These are phyloP conservation scores for Delphinus delphis DNA, from an alignment of 2,113 vertebrate species.

Conservation along the genomic window DNA sequence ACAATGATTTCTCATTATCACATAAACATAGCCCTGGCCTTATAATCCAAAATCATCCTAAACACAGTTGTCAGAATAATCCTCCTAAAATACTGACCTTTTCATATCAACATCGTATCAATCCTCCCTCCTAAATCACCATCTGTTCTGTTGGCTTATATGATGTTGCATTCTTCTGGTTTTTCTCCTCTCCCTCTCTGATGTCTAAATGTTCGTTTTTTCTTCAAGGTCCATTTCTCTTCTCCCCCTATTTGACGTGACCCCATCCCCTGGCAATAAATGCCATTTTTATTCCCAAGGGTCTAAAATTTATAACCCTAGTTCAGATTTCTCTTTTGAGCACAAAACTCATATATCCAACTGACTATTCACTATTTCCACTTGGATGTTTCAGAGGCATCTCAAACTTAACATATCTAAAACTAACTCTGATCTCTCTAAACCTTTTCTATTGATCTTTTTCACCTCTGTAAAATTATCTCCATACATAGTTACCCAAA, in stretches of 20 bases:
- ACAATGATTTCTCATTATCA: slow-evolving; percentile 23
- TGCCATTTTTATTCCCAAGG: neutral
- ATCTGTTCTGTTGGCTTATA: neutral
- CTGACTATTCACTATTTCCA: neutral
- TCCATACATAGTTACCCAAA: neutral
- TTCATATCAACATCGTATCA: neutral
- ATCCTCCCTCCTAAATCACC: neutral
- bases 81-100: neutral
- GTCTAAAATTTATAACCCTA: neutral
- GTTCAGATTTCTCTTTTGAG: neutral
- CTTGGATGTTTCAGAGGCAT: neutral
- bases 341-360: neutral
- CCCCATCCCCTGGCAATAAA: neutral
- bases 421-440: neutral
- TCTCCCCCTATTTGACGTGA: neutral
- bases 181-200: neutral
- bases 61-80: slow-evolving; percentile 1
- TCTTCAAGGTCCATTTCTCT: neutral
- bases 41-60: neutral
- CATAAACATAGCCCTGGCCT: neutral
- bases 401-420: neutral
- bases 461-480: neutral
- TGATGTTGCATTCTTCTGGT: neutral
- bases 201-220: neutral
- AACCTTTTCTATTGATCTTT: neutral